A percentile compares a stretch with the other conserved stretches of the same genome.
These are phyloP conservation scores for Chaetorhynchus papuensis DNA, from an alignment of 2,113 vertebrate species.

Conservation along the genomic window DNA sequence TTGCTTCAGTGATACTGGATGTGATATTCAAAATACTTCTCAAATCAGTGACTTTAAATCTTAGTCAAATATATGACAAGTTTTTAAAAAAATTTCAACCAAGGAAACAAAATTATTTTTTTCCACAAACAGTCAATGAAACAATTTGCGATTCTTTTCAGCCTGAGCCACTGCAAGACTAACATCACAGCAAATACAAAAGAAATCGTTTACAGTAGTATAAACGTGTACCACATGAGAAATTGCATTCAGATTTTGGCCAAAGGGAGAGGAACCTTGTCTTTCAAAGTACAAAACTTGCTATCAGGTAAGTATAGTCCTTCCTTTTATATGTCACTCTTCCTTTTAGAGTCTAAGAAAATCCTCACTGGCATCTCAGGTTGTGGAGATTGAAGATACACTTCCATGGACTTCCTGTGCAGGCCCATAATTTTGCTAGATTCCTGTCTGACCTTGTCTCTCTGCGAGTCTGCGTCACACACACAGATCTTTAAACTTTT, in stretches of 20 bases:
- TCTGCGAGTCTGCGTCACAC: background rate
- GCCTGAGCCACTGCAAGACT: background rate
- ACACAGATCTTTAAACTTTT: background rate
- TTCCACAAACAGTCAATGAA: background rate
- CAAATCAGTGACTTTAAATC: background rate
- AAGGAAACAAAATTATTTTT: background rate
- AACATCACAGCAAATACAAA: background rate
- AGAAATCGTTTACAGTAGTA: background rate
- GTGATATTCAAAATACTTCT: background rate
- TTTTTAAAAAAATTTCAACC: background rate
- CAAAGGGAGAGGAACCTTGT: background rate
- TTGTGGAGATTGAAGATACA: background rate
- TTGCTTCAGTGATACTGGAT: background rate
- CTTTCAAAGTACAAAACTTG: background rate
- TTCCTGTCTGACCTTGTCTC: background rate
- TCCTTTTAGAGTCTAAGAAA: background rate
- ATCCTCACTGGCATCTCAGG: background rate
- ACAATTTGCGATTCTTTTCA: background rate
- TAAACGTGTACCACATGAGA: background rate
- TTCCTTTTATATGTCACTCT: background rate
- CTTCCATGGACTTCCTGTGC: background rate
- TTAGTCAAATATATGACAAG: background rate
- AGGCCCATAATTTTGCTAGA: background rate
- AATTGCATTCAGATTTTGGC: background rate
- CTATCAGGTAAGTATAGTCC: background rate